Evolutionary conservation across 2,888 invertebrate genomes (phyloP), one percentile per base, ranked within the genome.

Genomic region (Campopleginae sp.): DNA sequence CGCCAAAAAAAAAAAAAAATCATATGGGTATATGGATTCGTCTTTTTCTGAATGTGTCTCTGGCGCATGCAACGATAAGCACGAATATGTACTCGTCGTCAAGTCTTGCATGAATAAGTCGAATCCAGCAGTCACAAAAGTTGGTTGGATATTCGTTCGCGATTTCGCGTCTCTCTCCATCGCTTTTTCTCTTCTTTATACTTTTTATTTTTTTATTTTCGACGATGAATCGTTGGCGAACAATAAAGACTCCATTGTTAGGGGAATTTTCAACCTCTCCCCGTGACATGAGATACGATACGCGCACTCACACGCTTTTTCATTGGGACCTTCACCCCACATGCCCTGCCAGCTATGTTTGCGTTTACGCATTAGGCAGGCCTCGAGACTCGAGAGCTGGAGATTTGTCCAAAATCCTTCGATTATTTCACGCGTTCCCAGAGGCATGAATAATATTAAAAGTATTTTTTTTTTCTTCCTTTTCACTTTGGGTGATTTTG

Each of bases 171-270:
- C 27, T 14, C 12, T 58, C 12, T 58, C 74, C 38, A 12, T 31
- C 66, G 23, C 17, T 46, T 46, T 65, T 71, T 33, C 65, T 31
- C 33, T 68, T 23, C 31, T 46, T 46, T 46, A 33, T 17, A 33
- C 10, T 38, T 38, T 38, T 10, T n/a, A n/a, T n/a, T 38, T 38
- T 38, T 63, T 76, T 76, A 38, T 48, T 76, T 51, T 51, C 17
- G 12, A 77, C 42, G 77, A 77, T 77, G 80, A 68, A 80, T 77
- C 38, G 66, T 14, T 33, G 19, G 27, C 14, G 84, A 84, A 84
- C 80, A 84, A 84, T 84, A 72, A 66, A 27, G 46, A 10, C 48
- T 63, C 80, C 58, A 42, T 84, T 72, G 80, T 66, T 58, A 27
- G 7, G 19, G 27, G 54, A 42, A 58, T 68, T 78, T 51, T 68